Conservation (phyloP, 2,113 vertebrate genomes). For the Todiramphus saurophagus region DNA sequence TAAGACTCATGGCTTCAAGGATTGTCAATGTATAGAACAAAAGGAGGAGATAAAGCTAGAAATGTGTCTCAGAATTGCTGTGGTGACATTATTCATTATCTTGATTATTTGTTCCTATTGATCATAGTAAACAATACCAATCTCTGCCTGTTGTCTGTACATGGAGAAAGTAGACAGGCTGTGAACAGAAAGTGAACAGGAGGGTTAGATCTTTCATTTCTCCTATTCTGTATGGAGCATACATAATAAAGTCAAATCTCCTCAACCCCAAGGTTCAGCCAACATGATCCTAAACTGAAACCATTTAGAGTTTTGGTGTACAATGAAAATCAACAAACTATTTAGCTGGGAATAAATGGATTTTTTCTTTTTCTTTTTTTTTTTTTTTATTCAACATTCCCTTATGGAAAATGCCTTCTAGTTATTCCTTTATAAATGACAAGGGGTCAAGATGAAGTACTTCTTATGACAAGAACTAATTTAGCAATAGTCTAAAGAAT, state of each 20-base stretch:
- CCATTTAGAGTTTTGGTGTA: neutral
- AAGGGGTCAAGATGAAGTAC: neutral
- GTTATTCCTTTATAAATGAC: neutral
- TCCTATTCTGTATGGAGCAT: neutral
- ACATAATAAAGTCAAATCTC: neutral
- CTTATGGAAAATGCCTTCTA: neutral
- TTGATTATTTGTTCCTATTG: neutral
- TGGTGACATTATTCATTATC: neutral
- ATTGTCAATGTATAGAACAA: neutral
- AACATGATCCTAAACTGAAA: neutral
- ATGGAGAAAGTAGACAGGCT: neutral
- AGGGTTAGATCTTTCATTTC: neutral
- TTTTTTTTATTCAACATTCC: neutral
- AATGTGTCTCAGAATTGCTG: neutral
- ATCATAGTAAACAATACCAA: neutral
- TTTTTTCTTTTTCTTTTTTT: neutral
- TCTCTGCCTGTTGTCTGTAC: neutral
- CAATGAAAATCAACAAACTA: neutral
- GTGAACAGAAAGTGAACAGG: neutral
- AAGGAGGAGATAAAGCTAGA: neutral
- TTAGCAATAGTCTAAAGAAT: neutral
- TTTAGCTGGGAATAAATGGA: neutral
- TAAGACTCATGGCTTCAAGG: neutral
- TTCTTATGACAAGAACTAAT: neutral
- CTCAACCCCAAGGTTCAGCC: neutral